Evolutionary conservation across 37 sponge, comb jelly and placozoan species (phyloP).

Genomic region (Axinella damicornis): DNA sequence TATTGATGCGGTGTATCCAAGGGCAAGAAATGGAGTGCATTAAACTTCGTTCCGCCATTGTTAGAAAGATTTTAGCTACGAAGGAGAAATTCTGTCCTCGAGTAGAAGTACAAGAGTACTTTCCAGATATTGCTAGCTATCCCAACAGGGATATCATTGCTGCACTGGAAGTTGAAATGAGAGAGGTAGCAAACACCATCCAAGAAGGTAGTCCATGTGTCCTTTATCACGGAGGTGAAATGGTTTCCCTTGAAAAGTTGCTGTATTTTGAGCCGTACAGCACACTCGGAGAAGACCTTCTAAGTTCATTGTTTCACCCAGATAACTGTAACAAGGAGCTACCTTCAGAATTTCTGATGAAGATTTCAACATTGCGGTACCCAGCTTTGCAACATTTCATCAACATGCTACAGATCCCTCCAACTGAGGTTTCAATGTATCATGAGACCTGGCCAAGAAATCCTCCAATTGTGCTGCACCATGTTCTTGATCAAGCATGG

Average conservation of each 20-base stretch:
- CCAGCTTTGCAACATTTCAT: neutral
- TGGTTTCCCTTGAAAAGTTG: neutral
- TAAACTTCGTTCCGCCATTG: slow-evolving; percentile 10
- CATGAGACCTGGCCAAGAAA: neutral
- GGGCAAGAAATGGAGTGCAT: slow-evolving; percentile 24
- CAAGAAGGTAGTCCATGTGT: neutral
- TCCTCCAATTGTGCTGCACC: neutral
- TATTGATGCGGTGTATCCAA: slow-evolving; percentile 18
- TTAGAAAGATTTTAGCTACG: slow-evolving; percentile 19
- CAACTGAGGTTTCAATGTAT: neutral
- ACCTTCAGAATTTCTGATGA: neutral
- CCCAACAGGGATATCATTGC: neutral
- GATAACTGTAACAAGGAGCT: neutral
- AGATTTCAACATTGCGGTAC: too few relatives aligned
- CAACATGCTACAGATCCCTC: neutral
- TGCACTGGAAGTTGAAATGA: too few relatives aligned
- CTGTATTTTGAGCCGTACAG: slow-evolving; percentile 29
- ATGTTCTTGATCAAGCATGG: neutral
- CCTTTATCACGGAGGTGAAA: neutral
- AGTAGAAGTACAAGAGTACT: neutral
- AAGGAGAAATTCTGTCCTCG: neutral
- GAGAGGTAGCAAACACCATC: neutral
- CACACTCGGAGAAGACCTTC: neutral
- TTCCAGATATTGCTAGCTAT: neutral
- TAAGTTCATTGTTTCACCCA: neutral